phyloP scores from a whole-genome alignment of 2,888 invertebrate species.

The Anoplius nigerrimus region DNA sequence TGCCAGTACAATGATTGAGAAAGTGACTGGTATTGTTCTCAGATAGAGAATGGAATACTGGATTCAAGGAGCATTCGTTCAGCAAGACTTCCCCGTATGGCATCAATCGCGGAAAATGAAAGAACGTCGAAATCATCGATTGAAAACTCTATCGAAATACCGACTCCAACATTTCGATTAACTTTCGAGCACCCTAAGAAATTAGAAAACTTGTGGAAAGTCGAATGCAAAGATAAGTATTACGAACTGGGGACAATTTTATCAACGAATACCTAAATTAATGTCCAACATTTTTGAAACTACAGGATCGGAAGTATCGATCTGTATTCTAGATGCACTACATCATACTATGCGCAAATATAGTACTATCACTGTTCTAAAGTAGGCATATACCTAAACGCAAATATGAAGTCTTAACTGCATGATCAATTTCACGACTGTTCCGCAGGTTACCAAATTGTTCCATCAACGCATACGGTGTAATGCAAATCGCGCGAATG shows the following conservation, averaged over 20 bases:
- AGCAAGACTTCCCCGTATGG: neutral
- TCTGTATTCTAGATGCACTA: slow-evolving; percentile 50
- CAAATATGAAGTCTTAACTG: neutral
- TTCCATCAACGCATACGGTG: slow-evolving; percentile 61
- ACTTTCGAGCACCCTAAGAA: slow-evolving; percentile 40
- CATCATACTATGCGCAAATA: slow-evolving; percentile 45
- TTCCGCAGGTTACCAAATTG: slow-evolving; percentile 67
- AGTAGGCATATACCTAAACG: slow-evolving; percentile 24
- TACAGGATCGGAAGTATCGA: slow-evolving; percentile 46
- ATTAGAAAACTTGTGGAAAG: slow-evolving; percentile 23
- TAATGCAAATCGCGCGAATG: slow-evolving; percentile 61
- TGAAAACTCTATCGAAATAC: neutral
- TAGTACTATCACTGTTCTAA: slow-evolving; percentile 49
- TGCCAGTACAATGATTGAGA: no score
- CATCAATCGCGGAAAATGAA: neutral
- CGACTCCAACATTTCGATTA: slow-evolving; percentile 31
- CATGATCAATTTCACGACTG: neutral
- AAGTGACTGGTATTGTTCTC: neutral
- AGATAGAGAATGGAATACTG: neutral
- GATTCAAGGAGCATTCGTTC: neutral
- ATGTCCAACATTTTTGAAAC: neutral
- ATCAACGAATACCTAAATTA: neutral
- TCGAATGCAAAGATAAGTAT: slow-evolving; percentile 55
- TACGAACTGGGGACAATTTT: neutral
- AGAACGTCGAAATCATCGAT: no score